Percentiles rank a stretch among this genome's conserved stretches.
Conservation (phyloP, 1,140 invertebrate species). For the Bombus confusus region DNA sequence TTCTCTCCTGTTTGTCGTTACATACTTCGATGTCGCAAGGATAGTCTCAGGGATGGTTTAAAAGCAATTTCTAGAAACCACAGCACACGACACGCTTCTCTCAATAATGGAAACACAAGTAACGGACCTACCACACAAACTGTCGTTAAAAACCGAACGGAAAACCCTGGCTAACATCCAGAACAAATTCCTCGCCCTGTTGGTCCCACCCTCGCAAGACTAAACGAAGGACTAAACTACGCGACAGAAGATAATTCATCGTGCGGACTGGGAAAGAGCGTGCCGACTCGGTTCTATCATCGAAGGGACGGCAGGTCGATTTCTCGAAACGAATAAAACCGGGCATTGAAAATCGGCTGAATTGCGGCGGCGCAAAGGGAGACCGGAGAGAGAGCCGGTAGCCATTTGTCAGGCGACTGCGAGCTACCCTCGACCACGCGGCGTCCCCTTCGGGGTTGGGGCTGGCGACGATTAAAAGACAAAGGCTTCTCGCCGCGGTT, state of each 20-base stretch:
- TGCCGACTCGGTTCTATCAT: neutral
- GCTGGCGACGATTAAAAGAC: conserved; percentile 72
- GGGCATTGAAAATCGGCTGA: conserved; percentile 32
- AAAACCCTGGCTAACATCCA: neutral
- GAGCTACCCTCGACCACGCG: conserved; percentile 41
- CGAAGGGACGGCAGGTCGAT: conserved; percentile 7
- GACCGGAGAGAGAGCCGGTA: neutral
- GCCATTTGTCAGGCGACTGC: conserved; percentile 51
- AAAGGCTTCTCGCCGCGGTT: conserved; percentile 64
- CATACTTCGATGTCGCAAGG: neutral
- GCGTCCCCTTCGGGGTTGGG: conserved; percentile 52
- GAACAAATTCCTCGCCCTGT: neutral
- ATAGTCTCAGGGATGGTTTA: too few species aligned
- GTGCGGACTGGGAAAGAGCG: neutral
- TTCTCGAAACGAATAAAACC: conserved; percentile 41
- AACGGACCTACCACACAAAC: neutral
- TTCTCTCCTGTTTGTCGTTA: neutral
- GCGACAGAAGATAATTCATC: conserved; percentile 26
- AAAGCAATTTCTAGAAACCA: too few species aligned
- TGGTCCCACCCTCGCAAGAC: neutral
- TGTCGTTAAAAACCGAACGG: neutral
- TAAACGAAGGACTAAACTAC: neutral
- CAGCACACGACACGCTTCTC: neutral
- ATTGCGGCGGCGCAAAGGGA: neutral
- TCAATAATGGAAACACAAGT: neutral